Evolutionary conservation across 2,888 invertebrate genomes (phyloP).

Genomic region (Ophion costatus): DNA sequence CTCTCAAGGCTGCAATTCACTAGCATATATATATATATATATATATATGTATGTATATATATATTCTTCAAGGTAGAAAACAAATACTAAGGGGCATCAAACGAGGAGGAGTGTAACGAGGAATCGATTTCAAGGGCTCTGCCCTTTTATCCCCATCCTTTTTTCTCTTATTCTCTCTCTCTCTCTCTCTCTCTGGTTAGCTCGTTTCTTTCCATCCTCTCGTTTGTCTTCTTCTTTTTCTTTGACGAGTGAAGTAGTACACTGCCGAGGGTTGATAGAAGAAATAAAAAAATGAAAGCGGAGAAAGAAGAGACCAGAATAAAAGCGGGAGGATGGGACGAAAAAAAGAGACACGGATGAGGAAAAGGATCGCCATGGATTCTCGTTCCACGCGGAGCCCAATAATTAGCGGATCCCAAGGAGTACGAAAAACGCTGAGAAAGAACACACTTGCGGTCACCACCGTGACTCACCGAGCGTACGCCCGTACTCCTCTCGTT

Average conservation of each 20-base stretch:
- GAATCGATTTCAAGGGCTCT: slow-evolving; percentile 64
- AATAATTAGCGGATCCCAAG: too few species aligned
- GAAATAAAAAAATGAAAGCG: too few species aligned
- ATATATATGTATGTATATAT: slow-evolving; percentile 39
- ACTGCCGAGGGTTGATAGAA: too few species aligned
- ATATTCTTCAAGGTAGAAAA: slow-evolving; percentile 51
- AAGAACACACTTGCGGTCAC: too few species aligned
- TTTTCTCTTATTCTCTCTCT: slow-evolving; percentile 67
- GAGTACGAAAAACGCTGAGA: too few species aligned
- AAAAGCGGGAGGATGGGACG: too few species aligned
- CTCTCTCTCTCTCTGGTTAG: slow-evolving; percentile 55
- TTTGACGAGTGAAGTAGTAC: slow-evolving; percentile 61
- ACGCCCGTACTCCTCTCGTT: too few species aligned
- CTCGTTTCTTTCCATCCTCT: slow-evolving; percentile 50
- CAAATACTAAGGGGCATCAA: slow-evolving; percentile 65
- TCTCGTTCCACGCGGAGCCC: too few species aligned
- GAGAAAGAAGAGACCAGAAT: too few species aligned
- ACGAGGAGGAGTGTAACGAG: slow-evolving; percentile 66
- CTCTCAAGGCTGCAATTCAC: slow-evolving; percentile 55
- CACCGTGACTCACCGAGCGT: too few species aligned
- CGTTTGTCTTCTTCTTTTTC: slow-evolving; percentile 61
- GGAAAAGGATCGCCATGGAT: too few species aligned
- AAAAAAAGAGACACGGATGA: too few species aligned
- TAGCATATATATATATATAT: slow-evolving; percentile 48
- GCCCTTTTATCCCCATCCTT: slow-evolving; percentile 51